Evolutionary conservation across 2,888 invertebrate genomes (phyloP), one percentile per base, ranked within the genome.

Genomic region (Dilophus febrilis): DNA sequence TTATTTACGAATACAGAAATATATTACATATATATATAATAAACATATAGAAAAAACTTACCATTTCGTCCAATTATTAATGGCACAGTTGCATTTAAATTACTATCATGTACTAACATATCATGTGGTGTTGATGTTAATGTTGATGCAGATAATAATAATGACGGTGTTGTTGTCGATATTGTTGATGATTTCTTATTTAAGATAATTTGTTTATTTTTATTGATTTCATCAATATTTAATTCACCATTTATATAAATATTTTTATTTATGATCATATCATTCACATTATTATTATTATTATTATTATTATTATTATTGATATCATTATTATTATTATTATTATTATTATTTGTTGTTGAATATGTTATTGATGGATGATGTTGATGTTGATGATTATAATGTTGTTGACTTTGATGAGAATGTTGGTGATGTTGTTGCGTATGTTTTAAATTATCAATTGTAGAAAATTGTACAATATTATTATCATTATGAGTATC

Each of bases 11-110:
- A n/a, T n/a, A n/a, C n/a, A n/a, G n/a, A n/a, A n/a, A n/a, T n/a
- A n/a, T n/a, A n/a, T n/a, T n/a, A 19, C 18, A 35, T 17, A 27
- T 22, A 26, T 34, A 38, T 27, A 35, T 38, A 19, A 22, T 28
- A 29, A 17, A 17, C 19, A n/a, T 16, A 19, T 13, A 14, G 10
- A 39, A 13, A 38, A 32, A 30, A 46, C 48, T 49, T 45, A 50
- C 50, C 49, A 47, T 50, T 50, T 48, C 47, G 48, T 45, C 48
- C 47, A 47, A 48, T 48, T n/a, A n/a, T n/a, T 48, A 48, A 44
- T 42, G 45, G 44, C 32, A 44, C 13, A 27, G 30, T 14, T 26
- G 18, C 30, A n/a, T 11, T 17, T 29, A 5, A 7, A n/a, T 11
- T 13, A 37, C 30, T 36, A 30, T 18, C 27, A 18, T 37, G n/a